Conservation (phyloP, 2,888 invertebrate genomes). For the Drosophila lutescens region DNA sequence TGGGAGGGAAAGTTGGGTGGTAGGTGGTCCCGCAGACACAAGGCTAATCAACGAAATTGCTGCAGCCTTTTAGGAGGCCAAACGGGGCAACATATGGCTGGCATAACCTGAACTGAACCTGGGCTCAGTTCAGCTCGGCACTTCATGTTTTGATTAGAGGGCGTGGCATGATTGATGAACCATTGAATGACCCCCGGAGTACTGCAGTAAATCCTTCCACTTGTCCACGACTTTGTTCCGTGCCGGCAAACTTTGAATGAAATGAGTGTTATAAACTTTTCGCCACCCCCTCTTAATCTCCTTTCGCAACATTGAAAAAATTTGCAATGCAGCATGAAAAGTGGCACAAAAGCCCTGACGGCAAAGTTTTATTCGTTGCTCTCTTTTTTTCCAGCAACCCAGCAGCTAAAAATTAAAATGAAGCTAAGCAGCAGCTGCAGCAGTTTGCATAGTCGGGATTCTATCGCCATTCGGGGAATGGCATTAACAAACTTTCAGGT, state of each 20-base stretch:
- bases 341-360: constrained; percentile 36
- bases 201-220: constrained; percentile 8
- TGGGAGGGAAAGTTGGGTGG: background rate
- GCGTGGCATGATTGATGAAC: constrained; percentile 59
- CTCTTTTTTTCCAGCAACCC: background rate
- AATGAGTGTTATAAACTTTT: constrained; percentile 39
- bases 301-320: constrained; percentile 33
- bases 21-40: constrained; percentile 53
- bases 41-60: constrained; percentile 72
- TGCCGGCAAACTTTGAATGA: constrained; percentile 40
- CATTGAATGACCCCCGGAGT: constrained; percentile 33
- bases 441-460: constrained; percentile 34
- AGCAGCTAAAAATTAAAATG: constrained; percentile 35
- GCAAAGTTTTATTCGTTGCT: constrained; percentile 20
- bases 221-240: constrained; percentile 24
- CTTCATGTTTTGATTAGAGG: constrained; percentile 49
- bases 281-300: constrained; percentile 11
- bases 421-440: constrained; percentile 36
- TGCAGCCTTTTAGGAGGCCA: constrained; percentile 71
- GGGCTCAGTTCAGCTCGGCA: constrained; percentile 45
- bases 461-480: constrained; percentile 30
- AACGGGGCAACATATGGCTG: constrained; percentile 29
- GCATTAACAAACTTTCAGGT: constrained; percentile 39
- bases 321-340: constrained; percentile 36
- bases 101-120: constrained; percentile 8